These are phyloP conservation scores for Macropodus opercularis DNA, from an alignment of 2,797 vertebrate species.

Conservation along the genomic window DNA sequence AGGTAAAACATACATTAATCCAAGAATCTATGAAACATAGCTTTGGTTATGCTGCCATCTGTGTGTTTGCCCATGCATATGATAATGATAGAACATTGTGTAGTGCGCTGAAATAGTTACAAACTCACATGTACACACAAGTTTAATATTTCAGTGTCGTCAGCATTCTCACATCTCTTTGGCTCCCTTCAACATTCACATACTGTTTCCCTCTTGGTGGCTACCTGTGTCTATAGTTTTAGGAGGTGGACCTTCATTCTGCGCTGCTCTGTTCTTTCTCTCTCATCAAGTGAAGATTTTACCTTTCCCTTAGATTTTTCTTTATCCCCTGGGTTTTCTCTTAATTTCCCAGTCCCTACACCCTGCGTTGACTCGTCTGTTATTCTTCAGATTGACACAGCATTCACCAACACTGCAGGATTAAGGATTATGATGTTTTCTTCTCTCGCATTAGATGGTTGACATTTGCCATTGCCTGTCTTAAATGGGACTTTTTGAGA, in stretches of 20 bases:
- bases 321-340: conserved; percentile 13
- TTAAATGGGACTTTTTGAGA: no score
- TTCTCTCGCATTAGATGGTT: no score
- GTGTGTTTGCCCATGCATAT: not conserved
- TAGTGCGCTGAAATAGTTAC: conserved; percentile 5
- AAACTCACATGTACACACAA: not conserved
- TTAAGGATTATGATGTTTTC: no score
- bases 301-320: not conserved
- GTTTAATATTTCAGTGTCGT: conserved; percentile 46
- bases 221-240: conserved; percentile 9
- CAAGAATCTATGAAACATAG: no score
- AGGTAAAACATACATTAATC: conserved; percentile 60
- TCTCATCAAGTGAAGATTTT: not conserved
- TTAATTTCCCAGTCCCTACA: not conserved
- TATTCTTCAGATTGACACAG: no score
- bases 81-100: not conserved
- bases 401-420: no score
- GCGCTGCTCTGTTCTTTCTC: not conserved
- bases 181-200: conserved; percentile 13
- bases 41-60: no score
- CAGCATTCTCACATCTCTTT: conserved; percentile 39
- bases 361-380: no score
- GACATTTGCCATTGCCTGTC: no score
- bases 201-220: not conserved
- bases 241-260: conserved; percentile 20